Evolutionary conservation across 2,888 invertebrate species (phyloP), one percentile per base, ranked within the genome.

Genomic region (Drosophila yooni): DNA sequence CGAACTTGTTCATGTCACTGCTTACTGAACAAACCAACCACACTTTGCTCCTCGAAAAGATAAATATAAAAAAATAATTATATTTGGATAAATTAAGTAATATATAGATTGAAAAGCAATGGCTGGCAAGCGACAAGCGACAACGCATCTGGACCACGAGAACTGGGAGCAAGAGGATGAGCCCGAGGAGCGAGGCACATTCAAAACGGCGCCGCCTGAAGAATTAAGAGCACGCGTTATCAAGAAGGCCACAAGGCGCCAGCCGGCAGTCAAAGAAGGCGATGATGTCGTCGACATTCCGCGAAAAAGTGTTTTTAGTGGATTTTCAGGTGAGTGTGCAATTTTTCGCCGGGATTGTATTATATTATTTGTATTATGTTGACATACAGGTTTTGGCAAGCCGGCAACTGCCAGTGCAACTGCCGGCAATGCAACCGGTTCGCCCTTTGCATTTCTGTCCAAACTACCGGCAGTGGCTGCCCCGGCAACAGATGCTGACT

Each of bases 141-240:
- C 95, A 7, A 94, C 94, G 29, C 96, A 97, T 67, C 93, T 98
- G 76, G 97, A 96, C 93, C 96, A 96, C 88, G 96, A 96, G 15
- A 98, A 98, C 92, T 98, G 98, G 97, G 95, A 97, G 91, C 94
- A 95, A 70, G 97, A 97, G 64, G 96, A 97, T 2, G 95, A 95
- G 58, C 94, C 94, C 0, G 97, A 97, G 91, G 96, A 97, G 84
- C 95, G 95, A 79, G 97, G 97, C 11, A 94, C 94, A 40, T 97
- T 97, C 92, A 94, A 94, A 82, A 95, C 95, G 21, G 95, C 96
- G 2, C 73, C 95, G 0, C 95, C 95, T 43, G 96, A 96, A 54
- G 94, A 96, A 71, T 91, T 98, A 29, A 95, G 96, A 89, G 95
- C 94, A 83, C 95, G 98, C 91, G 95, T 96, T 67, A 96, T 98